Evolutionary conservation across 2,113 vertebrate genomes (phyloP).

Genomic region (Phylloscopus trochiloides): DNA sequence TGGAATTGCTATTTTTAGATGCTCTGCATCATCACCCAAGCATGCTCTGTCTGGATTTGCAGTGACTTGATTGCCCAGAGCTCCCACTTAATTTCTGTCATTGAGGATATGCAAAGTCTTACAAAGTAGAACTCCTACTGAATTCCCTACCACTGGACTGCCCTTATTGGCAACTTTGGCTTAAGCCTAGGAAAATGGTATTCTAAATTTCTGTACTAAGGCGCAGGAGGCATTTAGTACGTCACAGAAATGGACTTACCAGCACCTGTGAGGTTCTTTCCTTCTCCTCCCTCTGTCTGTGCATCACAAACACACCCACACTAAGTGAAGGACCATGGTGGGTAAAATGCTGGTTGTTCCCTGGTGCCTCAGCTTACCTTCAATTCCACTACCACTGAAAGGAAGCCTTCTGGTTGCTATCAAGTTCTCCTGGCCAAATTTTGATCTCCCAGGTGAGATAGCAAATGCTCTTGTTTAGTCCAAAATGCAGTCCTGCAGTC

Average conservation of each 20-base stretch:
- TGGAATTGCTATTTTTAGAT: background rate
- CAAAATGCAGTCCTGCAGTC: background rate
- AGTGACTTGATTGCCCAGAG: background rate
- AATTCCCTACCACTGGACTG: background rate
- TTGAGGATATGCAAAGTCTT: background rate
- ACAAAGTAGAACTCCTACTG: background rate
- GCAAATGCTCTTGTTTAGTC: background rate
- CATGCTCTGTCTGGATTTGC: background rate
- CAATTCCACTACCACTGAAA: background rate
- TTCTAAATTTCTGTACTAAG: background rate
- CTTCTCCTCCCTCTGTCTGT: background rate
- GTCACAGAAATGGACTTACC: background rate
- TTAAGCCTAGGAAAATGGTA: background rate
- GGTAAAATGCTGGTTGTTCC: rapidly evolving
- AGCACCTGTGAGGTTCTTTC: background rate
- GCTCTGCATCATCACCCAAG: background rate
- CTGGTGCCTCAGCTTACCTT: background rate
- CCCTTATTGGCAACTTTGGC: background rate
- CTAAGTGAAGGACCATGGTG: background rate
- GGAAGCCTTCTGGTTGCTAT: background rate
- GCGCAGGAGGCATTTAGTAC: rapidly evolving
- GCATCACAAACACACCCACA: rapidly evolving
- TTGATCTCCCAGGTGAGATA: background rate
- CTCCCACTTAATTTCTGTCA: background rate
- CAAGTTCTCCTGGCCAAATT: background rate